These are phyloP conservation scores for Probosciger aterrimus DNA, from an alignment of 2,113 vertebrate genomes.

Conservation along the genomic window DNA sequence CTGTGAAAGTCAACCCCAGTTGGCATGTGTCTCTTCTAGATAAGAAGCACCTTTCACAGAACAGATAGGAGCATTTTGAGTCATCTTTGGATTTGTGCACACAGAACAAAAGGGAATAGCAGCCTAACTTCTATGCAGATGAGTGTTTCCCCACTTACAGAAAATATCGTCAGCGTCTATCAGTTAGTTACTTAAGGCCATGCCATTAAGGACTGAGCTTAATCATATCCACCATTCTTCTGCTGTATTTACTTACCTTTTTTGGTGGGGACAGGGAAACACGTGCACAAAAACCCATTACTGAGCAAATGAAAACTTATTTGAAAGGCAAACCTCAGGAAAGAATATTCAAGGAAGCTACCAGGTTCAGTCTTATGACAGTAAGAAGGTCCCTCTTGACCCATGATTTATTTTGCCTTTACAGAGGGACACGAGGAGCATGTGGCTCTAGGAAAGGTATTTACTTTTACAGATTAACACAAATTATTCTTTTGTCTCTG, in stretches of 20 bases:
- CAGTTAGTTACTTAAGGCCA: neutral
- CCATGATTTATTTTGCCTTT: neutral
- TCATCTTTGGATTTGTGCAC: neutral
- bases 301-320: neutral
- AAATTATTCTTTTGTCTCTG: neutral
- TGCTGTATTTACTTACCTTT: neutral
- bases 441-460: neutral
- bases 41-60: neutral
- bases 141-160: neutral
- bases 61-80: neutral
- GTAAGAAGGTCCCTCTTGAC: neutral
- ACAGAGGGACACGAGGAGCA: neutral
- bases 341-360: neutral
- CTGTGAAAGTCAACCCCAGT: neutral
- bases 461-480: neutral
- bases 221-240: neutral
- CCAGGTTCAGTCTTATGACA: neutral
- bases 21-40: neutral
- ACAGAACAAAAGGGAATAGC: neutral
- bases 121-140: neutral
- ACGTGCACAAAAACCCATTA: neutral
- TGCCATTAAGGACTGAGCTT: neutral
- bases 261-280: neutral
- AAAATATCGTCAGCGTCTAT: neutral
- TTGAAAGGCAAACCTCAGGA: neutral